phyloP scores from a whole-genome alignment of 2,888 invertebrate genomes.

The Pseudanteris insignis region DNA sequence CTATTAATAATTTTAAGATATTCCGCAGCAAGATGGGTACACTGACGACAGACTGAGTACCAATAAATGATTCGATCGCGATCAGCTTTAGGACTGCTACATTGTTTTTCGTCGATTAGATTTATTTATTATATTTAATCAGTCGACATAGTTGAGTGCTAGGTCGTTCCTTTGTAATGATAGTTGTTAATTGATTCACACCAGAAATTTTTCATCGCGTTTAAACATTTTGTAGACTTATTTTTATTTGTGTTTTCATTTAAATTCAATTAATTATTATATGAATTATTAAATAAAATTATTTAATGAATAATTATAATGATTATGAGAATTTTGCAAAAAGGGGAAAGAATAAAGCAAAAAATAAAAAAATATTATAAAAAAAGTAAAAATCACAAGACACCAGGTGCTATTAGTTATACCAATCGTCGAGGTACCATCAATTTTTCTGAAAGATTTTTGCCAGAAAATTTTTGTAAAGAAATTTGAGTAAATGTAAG shows the following conservation, averaged over 20 bases:
- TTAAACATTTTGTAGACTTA: conserved; percentile 4
- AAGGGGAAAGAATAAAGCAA: not conserved
- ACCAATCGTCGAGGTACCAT: conserved; percentile 16
- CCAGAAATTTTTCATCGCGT: conserved; percentile 5
- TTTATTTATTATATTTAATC: conserved; percentile 13
- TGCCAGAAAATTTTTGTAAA: conserved; percentile 38
- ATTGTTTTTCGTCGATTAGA: conserved; percentile 14
- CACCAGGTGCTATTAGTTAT: conserved; percentile 39
- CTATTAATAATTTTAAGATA: conserved; percentile 3
- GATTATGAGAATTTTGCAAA: conserved; percentile 1
- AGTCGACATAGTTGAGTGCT: conserved; percentile 1
- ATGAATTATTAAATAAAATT: too few species aligned
- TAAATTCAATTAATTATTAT: not conserved
- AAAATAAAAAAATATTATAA: not conserved
- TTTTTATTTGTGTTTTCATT: conserved; percentile 1
- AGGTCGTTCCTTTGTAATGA: conserved; percentile 14
- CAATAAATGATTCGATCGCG: conserved; percentile 20
- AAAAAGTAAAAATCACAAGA: conserved; percentile 14
- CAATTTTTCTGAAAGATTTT: conserved; percentile 30
- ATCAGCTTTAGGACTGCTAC: conserved; percentile 17
- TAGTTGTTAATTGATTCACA: conserved; percentile 20
- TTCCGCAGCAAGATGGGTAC: conserved; percentile 18
- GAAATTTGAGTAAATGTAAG: conserved; percentile 21
- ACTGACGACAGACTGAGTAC: conserved; percentile 31
- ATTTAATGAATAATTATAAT: too few species aligned